Base-by-base conservation (phyloP, 1,140 invertebrate species). In the Drosophila obscura region DNA sequence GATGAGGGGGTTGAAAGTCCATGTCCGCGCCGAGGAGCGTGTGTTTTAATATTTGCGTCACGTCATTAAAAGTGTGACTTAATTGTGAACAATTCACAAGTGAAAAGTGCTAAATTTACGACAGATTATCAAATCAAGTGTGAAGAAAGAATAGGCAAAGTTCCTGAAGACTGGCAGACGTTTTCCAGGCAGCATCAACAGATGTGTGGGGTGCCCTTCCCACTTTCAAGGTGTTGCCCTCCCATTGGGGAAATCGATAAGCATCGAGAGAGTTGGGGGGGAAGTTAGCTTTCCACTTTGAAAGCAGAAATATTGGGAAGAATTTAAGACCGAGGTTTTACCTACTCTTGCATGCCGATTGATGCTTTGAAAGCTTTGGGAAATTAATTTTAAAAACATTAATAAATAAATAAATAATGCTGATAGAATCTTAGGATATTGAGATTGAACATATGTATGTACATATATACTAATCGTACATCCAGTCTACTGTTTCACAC, bases 1-100 rank as follows among this genome's bases (percentile, higher is more conserved):
- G 67, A 16, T 35, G 46, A 53, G 60, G 56, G 73, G 55, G 53
- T 55, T 44, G 63, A 22, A 39, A 11, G 35, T 39, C 11, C 35
- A 39, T 39, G 35, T 39, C 35, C 24, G 80, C 45, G 73, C 52
- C 48, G 41, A 74, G 75, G 65, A 80, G 73, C 35, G 73, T 65
- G 46, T 63, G 59, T 82, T 65, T 87, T 88, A 79, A 88, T 87
- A 87, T 83, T 88, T 57, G 78, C 71, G 75, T 77, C 82, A 87
- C 82, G 83, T 87, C 83, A 87, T 87, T 87, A 87, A 87, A 84
- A 67, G 41, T 82, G 74, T 66, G 75, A 59, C 71, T 87, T 87
- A 87, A 87, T 87, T 87, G 83, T 79, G 79, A 82, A 65, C 63
- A 71, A 69, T 83, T 74, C 82, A 77, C 61, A 69, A 79, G 62